Percentiles rank a stretch among this genome's conserved stretches.
These are phyloP conservation scores for Hanleya hanleyi DNA, from an alignment of 2,888 invertebrate species.

Conservation along the genomic window DNA sequence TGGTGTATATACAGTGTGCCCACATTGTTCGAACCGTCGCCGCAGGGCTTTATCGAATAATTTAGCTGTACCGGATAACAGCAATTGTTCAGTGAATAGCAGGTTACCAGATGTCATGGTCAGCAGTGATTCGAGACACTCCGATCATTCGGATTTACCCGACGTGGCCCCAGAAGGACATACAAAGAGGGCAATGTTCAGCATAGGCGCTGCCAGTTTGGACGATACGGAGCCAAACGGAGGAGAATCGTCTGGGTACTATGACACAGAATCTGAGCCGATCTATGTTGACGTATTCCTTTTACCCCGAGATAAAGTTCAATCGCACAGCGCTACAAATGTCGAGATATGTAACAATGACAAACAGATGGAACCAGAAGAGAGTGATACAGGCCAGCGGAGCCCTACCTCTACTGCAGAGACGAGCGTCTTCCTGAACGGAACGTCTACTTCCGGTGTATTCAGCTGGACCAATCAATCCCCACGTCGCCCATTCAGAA, in stretches of 20 bases:
- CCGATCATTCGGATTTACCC: not conserved
- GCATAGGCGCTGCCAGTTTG: too few relatives aligned
- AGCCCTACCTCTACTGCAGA: too few relatives aligned
- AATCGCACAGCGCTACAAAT: too few relatives aligned
- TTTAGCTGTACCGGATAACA: not conserved
- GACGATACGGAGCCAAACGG: too few relatives aligned
- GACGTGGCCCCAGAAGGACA: not conserved
- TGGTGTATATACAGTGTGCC: not conserved
- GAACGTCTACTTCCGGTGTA: not conserved
- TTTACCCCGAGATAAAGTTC: not conserved
- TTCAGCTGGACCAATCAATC: not conserved
- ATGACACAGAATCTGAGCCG: not conserved
- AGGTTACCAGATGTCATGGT: not conserved
- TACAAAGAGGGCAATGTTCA: not conserved
- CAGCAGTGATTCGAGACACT: not conserved
- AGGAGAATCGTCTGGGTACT: slow-evolving; percentile 2
- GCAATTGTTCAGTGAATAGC: too few relatives aligned
- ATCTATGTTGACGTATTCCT: slow-evolving; percentile 2
- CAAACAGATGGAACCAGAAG: too few relatives aligned
- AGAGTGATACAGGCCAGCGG: too few relatives aligned
- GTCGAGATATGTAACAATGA: too few relatives aligned
- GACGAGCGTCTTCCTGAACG: not conserved
- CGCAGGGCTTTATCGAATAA: not conserved
- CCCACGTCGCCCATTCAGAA: not conserved
- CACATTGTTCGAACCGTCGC: not conserved